A percentile compares a stretch with the other conserved stretches of the same genome.
These are phyloP conservation scores for Caenorhabditis elegans DNA, from an alignment of 1,140 invertebrate genomes.

Conservation along the genomic window DNA sequence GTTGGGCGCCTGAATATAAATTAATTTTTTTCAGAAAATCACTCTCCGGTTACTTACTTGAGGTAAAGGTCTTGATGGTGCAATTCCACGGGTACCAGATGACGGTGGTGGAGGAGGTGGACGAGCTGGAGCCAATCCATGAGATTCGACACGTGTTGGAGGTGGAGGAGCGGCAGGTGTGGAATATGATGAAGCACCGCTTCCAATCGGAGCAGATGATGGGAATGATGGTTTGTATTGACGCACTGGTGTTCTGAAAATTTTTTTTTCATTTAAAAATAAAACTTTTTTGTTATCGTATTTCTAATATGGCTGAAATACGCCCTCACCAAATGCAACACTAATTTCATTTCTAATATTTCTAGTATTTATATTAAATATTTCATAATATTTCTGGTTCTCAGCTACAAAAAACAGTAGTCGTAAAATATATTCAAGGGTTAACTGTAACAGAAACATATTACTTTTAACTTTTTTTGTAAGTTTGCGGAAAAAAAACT, in stretches of 20 bases:
- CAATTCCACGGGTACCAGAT: neutral
- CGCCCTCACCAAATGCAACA: no score
- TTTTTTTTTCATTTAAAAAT: neutral
- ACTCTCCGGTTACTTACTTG: neutral
- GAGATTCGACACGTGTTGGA: constrained; percentile 11
- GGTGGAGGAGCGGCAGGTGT: constrained; percentile 22
- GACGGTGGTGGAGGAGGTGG: constrained; percentile 40
- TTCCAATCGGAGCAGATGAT: constrained; percentile 6
- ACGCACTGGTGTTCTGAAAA: constrained; percentile 15
- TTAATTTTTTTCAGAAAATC: no score
- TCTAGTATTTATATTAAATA: no score
- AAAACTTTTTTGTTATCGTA: neutral
- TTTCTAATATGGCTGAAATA: no score
- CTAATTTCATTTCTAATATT: no score
- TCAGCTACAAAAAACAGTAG: no score
- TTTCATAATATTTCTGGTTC: no score
- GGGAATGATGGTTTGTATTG: constrained; percentile 11
- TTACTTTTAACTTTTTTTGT: no score
- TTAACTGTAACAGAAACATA: no score
- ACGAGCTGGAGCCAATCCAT: constrained; percentile 4
- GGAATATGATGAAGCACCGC: neutral
- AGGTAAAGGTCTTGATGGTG: constrained; percentile 11
- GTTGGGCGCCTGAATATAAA: neutral
- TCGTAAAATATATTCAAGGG: no score
- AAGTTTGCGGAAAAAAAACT: no score